Base-by-base conservation (phyloP, 2,888 invertebrate genomes). In the Allolobophora icterica region DNA sequence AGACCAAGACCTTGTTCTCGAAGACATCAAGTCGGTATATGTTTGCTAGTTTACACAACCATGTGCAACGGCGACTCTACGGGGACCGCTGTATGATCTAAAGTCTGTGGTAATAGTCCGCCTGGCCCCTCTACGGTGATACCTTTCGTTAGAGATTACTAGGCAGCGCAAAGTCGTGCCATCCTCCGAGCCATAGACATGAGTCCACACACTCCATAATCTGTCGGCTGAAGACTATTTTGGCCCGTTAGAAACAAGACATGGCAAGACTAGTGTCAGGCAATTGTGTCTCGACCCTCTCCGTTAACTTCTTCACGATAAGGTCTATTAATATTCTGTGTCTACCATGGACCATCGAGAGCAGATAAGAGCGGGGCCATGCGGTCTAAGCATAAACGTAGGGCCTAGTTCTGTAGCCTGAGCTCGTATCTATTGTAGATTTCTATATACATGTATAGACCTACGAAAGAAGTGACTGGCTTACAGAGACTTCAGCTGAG, bases 161-260 rank as follows among this genome's bases (percentile, higher is more conserved):
- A 71, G 71, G 71, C 71, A 71, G 71, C 71, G 71, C 71, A n/a
- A n/a, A n/a, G 30, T 71, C 30, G 71, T 71, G 71, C 71, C 71
- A 71, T n/a, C n/a, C 71, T 71, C 71, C 71, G 71, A 71, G 8
- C 11, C 71, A n/a, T n/a, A n/a, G 1, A n/a, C 8, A 71, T 0
- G 15, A 71, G 30, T 71, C 30, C 24, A 52, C 52, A 52, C 52
- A 52, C 52, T 52, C 52, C 21, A 52, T 71, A 71, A 71, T 71
- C 71, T 71, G 71, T 71, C 71, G 71, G 71, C 71, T 71, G 71
- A 71, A 71, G 71, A 71, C 17, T 71, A 71, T 30, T n/a, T 52
- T 24, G 52, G 30, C 30, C n/a, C 71, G n/a, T n/a, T 6, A 71
- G 71, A 71, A n/a, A 71, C 30, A 71, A n/a, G 71, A 71, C n/a